Conservation (phyloP, 2,888 invertebrate genomes). For the Athalia cordata region DNA sequence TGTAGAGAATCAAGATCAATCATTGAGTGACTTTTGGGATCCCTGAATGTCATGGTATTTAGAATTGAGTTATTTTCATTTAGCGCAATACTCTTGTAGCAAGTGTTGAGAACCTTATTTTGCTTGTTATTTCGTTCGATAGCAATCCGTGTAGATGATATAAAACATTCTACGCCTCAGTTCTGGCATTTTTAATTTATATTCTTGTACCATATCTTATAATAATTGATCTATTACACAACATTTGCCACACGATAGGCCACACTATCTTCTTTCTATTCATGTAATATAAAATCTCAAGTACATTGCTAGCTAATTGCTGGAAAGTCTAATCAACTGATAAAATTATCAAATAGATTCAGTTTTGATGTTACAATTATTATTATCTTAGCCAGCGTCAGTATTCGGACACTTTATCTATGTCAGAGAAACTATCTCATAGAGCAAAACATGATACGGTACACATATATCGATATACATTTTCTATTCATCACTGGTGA, state of each 20-base stretch:
- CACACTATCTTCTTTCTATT: neutral
- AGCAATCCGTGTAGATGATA: no score
- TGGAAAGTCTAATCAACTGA: neutral
- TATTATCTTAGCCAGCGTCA: constrained; percentile 7
- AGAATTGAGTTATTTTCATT: constrained; percentile 1
- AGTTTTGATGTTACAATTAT: neutral
- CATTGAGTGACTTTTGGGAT: constrained; percentile 3
- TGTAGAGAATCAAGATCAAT: neutral
- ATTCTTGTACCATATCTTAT: neutral
- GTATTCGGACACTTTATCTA: neutral
- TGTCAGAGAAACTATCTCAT: constrained; percentile 6
- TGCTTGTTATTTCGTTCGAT: no score
- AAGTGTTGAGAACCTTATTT: no score
- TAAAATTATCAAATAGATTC: neutral
- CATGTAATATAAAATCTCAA: neutral
- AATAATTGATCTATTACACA: neutral
- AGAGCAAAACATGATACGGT: neutral
- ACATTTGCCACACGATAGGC: neutral
- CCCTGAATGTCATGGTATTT: neutral
- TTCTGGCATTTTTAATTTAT: no score
- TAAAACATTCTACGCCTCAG: no score
- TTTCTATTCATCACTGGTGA: constrained; percentile 4
- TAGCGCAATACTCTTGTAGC: no score
- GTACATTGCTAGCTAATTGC: neutral
- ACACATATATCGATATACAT: neutral